phyloP scores from a whole-genome alignment of 2,797 vertebrate species.

The Sebastes oblongus region DNA sequence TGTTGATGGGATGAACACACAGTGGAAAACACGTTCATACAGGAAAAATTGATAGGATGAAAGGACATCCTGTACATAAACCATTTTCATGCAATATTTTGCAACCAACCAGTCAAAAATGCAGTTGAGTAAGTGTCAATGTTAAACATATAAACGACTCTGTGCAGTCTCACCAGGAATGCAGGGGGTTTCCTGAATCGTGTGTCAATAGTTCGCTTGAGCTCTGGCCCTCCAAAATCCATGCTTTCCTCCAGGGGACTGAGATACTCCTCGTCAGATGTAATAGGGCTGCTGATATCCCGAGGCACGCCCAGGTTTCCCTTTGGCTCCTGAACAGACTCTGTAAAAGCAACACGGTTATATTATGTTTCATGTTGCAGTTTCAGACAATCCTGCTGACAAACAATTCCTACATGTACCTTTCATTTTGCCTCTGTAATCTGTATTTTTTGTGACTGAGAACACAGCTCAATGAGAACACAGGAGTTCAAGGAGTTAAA shows the following conservation, averaged over 20 bases:
- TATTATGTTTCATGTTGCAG: not conserved
- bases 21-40: not conserved
- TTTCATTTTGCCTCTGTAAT: not conserved
- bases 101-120: not conserved
- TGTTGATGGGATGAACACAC: constrained; percentile 22
- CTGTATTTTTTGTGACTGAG: not conserved
- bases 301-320: constrained; percentile 79
- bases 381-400: not conserved
- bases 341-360: constrained; percentile 58
- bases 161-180: constrained; percentile 88
- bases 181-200: constrained; percentile 90
- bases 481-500: constrained; percentile 4
- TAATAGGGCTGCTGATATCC: constrained; percentile 92
- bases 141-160: not conserved
- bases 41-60: not conserved
- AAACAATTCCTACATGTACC: not conserved
- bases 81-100: constrained; percentile 18
- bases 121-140: constrained; percentile 1
- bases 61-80: not conserved
- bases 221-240: constrained; percentile 80
- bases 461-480: not conserved
- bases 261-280: constrained; percentile 97
- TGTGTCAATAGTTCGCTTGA: constrained; percentile 71
- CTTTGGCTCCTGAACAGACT: constrained; percentile 78
- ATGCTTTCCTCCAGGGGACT: constrained; percentile 94